Evolutionary conservation across 2,113 vertebrate genomes (phyloP).

Genomic region (Lagopus muta): DNA sequence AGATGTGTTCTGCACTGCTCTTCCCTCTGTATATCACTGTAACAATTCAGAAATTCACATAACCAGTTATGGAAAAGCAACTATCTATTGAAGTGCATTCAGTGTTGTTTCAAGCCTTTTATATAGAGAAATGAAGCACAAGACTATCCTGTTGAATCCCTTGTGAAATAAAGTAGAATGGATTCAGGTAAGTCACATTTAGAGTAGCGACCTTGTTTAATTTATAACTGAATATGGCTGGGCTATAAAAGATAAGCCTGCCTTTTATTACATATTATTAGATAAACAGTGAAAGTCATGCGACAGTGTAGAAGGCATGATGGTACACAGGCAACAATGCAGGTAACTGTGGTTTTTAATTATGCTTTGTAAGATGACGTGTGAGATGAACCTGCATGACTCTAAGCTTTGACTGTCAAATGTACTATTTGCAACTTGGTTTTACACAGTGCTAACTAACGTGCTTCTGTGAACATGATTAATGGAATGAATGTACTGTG

Average conservation of each 20-base stretch:
- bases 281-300: background rate
- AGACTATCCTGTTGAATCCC: background rate
- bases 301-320: background rate
- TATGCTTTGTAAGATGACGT: background rate
- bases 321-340: background rate
- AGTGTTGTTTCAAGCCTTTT: background rate
- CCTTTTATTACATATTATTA: background rate
- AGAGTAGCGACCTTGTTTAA: background rate
- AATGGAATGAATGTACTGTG: background rate
- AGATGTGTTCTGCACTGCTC: slow-evolving; percentile 66
- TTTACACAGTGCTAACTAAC: background rate
- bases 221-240: background rate
- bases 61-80: background rate
- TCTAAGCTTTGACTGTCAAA: background rate
- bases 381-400: background rate
- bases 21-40: slow-evolving; percentile 88
- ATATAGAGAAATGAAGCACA: background rate
- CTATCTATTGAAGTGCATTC: background rate
- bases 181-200: background rate
- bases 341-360: background rate
- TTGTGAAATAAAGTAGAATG: background rate
- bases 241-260: background rate
- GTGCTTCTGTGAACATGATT: background rate
- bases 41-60: slow-evolving; percentile 25
- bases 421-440: background rate